Percentiles rank a stretch among this genome's conserved stretches.
phyloP scores from a whole-genome alignment of 2,888 invertebrate genomes.

The Drosophila incognita region DNA sequence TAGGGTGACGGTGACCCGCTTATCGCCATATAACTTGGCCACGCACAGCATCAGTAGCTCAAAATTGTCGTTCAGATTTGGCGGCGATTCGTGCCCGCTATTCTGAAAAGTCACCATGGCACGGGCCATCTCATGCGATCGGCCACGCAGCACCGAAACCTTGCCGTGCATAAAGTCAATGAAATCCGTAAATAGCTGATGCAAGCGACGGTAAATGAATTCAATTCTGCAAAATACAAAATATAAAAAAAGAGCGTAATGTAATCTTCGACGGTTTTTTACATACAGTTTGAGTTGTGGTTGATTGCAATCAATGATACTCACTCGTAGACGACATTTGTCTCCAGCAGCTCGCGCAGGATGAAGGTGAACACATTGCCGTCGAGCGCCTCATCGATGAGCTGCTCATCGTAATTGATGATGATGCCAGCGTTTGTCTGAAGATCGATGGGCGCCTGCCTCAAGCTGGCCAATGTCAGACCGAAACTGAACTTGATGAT shows the following conservation, averaged over 20 bases:
- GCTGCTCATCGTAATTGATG: conserved; percentile 91
- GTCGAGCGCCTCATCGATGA: conserved; percentile 92
- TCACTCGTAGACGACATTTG: conserved; percentile 88
- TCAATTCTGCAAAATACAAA: conserved; percentile 86
- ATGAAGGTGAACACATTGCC: conserved; percentile 92
- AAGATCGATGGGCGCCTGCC: conserved; percentile 87
- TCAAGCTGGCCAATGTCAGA: conserved; percentile 88
- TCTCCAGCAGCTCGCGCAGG: conserved; percentile 90
- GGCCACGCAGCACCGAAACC: conserved; percentile 91
- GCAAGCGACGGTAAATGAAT: conserved; percentile 93
- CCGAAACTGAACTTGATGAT: conserved; percentile 90
- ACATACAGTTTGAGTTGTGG: background rate
- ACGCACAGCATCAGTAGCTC: conserved; percentile 93
- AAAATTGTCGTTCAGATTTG: conserved; percentile 91
- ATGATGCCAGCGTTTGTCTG: conserved; percentile 86
- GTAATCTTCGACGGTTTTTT: too few species aligned
- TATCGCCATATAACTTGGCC: conserved; percentile 91
- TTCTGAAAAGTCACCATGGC: conserved; percentile 90
- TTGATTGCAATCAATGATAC: conserved; percentile 10
- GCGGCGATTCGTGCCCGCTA: conserved; percentile 91
- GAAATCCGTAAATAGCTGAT: conserved; percentile 95
- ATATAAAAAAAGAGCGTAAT: background rate
- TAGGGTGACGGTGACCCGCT: conserved; percentile 89
- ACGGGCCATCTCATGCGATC: conserved; percentile 95
- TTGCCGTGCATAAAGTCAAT: conserved; percentile 96